Base-by-base conservation (phyloP, 1,140 invertebrate species). In the Dolichoris vasculosae region DNA sequence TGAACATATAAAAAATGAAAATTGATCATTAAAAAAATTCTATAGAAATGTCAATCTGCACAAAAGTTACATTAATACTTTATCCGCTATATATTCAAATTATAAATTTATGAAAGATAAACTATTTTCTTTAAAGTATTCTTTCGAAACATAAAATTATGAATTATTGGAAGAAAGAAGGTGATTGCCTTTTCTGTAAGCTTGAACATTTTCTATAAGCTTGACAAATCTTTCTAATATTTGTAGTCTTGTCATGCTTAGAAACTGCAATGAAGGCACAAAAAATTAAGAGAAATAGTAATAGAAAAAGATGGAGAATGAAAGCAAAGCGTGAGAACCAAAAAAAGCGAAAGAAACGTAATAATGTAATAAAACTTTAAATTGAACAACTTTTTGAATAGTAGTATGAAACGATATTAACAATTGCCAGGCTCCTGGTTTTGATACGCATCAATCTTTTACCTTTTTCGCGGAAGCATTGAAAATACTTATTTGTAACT, bases 281-380 rank as follows among this genome's bases (percentile, higher is more conserved):
- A 63, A 35, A 43, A 11, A 77, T 46, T 35, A n/a, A 55, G 40
- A 43, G 26, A 76, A 20, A 13, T 32, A 71, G 35, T 4, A 1
- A 67, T 6, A 67, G 30, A 67, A 35, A 43, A 17, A 73, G 1
- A 73, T 38, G 0, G 69, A 43, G 69, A 73, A 15, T 26, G 38
- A 73, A 20, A 15, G n/a, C 6, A 6, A n/a, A 35, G 64, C 17
- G 64, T 11, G 64, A 35, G 64, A 7, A 67, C 23, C 40, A 26
- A 43, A 9, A 43, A 20, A 43, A 9, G 48, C 11, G 20, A 26
- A 9, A 59, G 20, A 59, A 59, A 51, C 67, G 59, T 78, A 64
- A 84, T 84, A 84, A 67, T 55, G 73, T 67, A 78, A 67, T 78
- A 77, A 84, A 84, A 84, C 82, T 64, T 83, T 83, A 83, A 76